These are phyloP conservation scores for Agonopterix heracliana DNA, from an alignment of 2,888 invertebrate species.

Conservation along the genomic window DNA sequence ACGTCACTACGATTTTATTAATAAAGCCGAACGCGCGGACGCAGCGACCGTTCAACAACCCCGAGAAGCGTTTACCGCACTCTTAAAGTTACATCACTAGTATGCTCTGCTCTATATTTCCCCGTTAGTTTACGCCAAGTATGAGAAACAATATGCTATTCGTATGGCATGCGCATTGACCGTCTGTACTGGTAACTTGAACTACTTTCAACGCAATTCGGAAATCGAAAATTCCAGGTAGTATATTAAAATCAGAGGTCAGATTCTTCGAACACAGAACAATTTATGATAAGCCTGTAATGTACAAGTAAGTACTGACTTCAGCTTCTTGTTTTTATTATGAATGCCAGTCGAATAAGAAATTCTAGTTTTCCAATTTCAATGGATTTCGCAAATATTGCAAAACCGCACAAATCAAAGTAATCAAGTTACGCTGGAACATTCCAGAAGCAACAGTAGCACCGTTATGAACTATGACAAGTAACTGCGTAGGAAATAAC, in stretches of 20 bases:
- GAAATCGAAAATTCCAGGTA: no score
- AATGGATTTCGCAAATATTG: neutral
- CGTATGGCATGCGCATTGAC: no score
- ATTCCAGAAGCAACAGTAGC: slow-evolving; percentile 26
- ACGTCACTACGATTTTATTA: slow-evolving; percentile 70
- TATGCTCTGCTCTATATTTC: slow-evolving; percentile 35
- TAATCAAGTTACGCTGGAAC: slow-evolving; percentile 17
- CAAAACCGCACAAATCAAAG: neutral
- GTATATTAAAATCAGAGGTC: no score
- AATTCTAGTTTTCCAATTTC: no score
- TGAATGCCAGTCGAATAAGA: no score
- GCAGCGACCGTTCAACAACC: slow-evolving; percentile 60
- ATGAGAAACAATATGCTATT: no score
- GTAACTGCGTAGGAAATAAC: slow-evolving; percentile 29
- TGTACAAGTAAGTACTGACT: no score
- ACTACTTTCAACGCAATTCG: no score
- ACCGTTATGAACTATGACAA: slow-evolving; percentile 50
- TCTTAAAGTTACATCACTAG: slow-evolving; percentile 47
- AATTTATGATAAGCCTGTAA: no score
- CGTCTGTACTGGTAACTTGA: no score
- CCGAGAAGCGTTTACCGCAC: slow-evolving; percentile 46
- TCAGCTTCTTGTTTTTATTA: no score
- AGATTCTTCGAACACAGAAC: no score
- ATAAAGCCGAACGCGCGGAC: slow-evolving; percentile 55
- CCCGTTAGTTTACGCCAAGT: slow-evolving; percentile 8